These are phyloP conservation scores for Pungitius pungitius DNA, from an alignment of 2,113 vertebrate genomes.

Conservation along the genomic window DNA sequence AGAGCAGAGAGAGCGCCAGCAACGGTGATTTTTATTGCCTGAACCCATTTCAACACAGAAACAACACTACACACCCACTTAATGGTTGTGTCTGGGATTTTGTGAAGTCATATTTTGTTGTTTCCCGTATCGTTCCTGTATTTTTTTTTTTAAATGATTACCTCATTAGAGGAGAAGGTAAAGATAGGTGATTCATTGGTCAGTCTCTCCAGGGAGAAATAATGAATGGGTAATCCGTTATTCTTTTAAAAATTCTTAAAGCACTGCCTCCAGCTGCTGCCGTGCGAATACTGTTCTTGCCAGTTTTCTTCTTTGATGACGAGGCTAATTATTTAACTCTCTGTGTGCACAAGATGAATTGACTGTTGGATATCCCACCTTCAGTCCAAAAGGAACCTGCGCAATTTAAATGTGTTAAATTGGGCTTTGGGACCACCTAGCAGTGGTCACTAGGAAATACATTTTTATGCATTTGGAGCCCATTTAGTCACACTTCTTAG, in stretches of 20 bases:
- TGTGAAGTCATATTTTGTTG: not conserved
- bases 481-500: slow-evolving; percentile 45
- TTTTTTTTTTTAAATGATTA: not conserved
- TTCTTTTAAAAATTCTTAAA: not conserved
- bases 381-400: not conserved
- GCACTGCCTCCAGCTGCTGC: not conserved
- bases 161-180: not conserved
- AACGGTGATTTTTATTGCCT: not conserved
- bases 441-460: not conserved
- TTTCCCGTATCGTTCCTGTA: not conserved
- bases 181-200: not conserved
- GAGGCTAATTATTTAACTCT: not conserved
- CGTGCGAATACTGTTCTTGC: not conserved
- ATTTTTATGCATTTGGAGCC: not conserved
- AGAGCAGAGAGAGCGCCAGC: not conserved
- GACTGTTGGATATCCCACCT: not conserved
- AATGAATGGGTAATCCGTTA: not conserved
- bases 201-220: not conserved
- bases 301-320: not conserved
- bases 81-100: not conserved
- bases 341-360: not conserved
- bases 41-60: not conserved
- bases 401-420: not conserved
- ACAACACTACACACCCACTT: not conserved
- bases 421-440: not conserved